Evolutionary conservation across 2,113 vertebrate genomes (phyloP).

Genomic region (Pipa parva): DNA sequence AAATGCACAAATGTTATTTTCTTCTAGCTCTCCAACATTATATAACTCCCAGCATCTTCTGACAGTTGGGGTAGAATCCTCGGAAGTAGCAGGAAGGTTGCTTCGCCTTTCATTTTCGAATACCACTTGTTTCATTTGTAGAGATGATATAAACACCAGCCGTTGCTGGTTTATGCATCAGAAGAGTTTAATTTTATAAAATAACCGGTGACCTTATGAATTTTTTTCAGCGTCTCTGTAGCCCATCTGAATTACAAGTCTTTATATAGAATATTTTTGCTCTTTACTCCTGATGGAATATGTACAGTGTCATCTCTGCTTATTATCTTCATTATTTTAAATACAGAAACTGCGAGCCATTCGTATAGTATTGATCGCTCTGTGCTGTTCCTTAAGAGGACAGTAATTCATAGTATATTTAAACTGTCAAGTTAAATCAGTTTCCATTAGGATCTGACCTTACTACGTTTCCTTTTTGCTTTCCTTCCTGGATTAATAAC

Average conservation of each 20-base stretch:
- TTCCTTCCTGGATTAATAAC: constrained; percentile 9
- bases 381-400: constrained; percentile 21
- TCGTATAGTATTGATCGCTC: constrained; percentile 20
- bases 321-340: constrained; percentile 33
- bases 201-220: background rate
- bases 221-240: background rate
- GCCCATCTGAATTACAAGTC: background rate
- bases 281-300: background rate
- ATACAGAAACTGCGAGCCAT: constrained; percentile 20
- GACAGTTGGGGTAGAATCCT: too few relatives aligned
- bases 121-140: background rate
- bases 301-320: constrained; percentile 10
- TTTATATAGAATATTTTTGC: constrained; percentile 9
- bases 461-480: background rate
- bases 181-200: background rate
- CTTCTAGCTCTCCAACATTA: too few relatives aligned
- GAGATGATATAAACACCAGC: background rate
- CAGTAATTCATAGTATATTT: constrained; percentile 39
- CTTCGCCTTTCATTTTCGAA: background rate
- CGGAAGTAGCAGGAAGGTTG: too few relatives aligned
- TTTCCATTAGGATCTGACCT: constrained; percentile 29
- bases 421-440: constrained; percentile 24
- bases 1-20: too few relatives aligned
- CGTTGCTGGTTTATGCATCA: background rate
- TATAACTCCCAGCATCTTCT: too few relatives aligned